phyloP scores from a whole-genome alignment of 2,113 vertebrate genomes.

The Empidonax traillii region DNA sequence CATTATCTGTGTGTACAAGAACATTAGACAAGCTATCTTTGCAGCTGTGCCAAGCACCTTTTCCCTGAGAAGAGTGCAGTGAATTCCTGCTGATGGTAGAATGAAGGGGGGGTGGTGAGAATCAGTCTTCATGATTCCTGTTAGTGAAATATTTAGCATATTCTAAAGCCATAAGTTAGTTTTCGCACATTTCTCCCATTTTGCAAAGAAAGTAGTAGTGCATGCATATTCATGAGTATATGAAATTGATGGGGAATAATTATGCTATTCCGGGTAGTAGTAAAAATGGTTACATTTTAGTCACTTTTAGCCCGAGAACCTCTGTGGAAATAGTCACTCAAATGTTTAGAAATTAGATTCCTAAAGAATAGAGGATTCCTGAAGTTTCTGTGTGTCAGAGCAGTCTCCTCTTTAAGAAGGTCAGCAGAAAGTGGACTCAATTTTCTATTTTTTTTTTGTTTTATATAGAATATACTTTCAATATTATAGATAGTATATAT shows the following conservation, averaged over 20 bases:
- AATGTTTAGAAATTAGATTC: neutral
- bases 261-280: neutral
- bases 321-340: neutral
- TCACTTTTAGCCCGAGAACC: constrained; percentile 13
- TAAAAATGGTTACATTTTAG: constrained; percentile 22
- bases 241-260: constrained; percentile 31
- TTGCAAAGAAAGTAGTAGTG: neutral
- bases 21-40: neutral
- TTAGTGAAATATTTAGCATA: constrained; percentile 16
- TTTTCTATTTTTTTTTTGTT: neutral
- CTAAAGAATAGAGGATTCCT: neutral
- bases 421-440: neutral
- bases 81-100: neutral
- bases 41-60: neutral
- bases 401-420: neutral
- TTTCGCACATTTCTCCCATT: constrained; percentile 26
- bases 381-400: neutral
- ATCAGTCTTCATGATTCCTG: neutral
- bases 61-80: neutral
- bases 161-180: constrained; percentile 31
- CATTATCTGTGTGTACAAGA: neutral
- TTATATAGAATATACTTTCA: neutral
- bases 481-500: neutral
- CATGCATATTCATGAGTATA: constrained; percentile 22
- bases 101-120: fast-evolving